Base-by-base conservation (phyloP, 2,113 vertebrate species). In the Osmerus mordax region DNA sequence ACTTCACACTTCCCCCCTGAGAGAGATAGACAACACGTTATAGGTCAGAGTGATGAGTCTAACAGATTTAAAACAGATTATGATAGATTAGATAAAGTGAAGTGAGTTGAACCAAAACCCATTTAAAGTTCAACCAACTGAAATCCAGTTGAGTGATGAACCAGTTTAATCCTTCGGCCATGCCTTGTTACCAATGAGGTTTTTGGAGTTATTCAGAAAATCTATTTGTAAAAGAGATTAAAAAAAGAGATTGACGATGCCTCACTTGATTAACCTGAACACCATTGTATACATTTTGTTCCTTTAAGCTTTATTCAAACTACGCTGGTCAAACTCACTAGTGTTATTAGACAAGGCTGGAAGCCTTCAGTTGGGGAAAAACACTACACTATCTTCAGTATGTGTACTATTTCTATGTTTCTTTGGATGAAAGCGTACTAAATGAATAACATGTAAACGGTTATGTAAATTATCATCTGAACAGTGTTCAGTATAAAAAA, bases 141-240 rank as follows among this genome's bases (percentile, higher is more conserved):
- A 36, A 64, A 64, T 29, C 62, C 62, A 18, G 13, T 29, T 25
- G 56, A 59, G n/a, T 60, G 58, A 60, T 11, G 21, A 62, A 15
- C 32, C 28, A 18, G 29, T 64, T 16, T 64, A 18, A 18, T 64
- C 28, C 62, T n/a, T 32, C 16, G 16, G 29, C 11, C 60, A 62
- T 62, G 13, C 14, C 25, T 62, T 62, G 23, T 62, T 62, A 29
- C 28, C 32, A 18, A 64, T 3, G 15, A 64, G 15, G 25, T 4
- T 32, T 64, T n/a, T 18, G 41, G 41, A 47, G 8, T 16, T 56
- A 0, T 18, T 56, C 3, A 15, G 54, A 56, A 18, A 56, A 15
- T 56, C 54, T n/a, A 32, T 64, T n/a, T 64, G 29, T 11, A n/a
- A 63, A 64, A 64, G 14, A 64, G 62, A 64, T 25, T 18, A 36